Base-by-base conservation (phyloP, 2,797 vertebrate species). In the Choloepus didactylus region DNA sequence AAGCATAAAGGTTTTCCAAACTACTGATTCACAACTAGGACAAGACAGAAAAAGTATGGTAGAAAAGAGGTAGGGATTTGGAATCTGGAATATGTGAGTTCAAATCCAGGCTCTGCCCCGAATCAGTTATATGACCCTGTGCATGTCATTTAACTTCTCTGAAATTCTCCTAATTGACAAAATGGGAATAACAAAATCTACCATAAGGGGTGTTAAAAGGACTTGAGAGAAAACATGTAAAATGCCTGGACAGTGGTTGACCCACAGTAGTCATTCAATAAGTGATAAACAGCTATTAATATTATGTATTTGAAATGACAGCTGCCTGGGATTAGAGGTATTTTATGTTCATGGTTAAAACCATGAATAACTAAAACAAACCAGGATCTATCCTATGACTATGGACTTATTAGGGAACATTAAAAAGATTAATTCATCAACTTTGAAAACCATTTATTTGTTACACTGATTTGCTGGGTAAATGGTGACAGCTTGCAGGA, bases 331-430 rank as follows among this genome's bases (percentile, higher is more conserved):
- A 82, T 77, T 79, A 83, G 6, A 77, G 56, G 54, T 56, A 87
- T 85, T 85, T 94, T 91, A 76, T 31, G 25, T 67, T 93, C 41
- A 83, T 41, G 10, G 25, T 81, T 87, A 85, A 96, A 96, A 94
- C 11, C 27, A 88, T 69, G 64, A 35, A 35, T 35, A 2, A 92
- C 59, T 70, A 89, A 88, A 76, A 90, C 67, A 87, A 77, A 92
- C 19, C 4, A 88, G 49, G 72, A 72, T 91, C 81, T 92, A 80
- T 49, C 44, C 21, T 62, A 75, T 82, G 35, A 88, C 4, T 60
- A 80, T 41, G 64, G 44, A 76, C 16, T 90, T 21, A 77, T 51
- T 54, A 67, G 11, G 38, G 25, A 93, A 60, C 31, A 88, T 44
- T 72, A 49, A 69, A 79, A 69, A 85, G 81, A n/a, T 19, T 54